Evolutionary conservation across 2,113 vertebrate species (phyloP), one percentile per base, ranked within the genome.

Genomic region (Gallinago undulata): DNA sequence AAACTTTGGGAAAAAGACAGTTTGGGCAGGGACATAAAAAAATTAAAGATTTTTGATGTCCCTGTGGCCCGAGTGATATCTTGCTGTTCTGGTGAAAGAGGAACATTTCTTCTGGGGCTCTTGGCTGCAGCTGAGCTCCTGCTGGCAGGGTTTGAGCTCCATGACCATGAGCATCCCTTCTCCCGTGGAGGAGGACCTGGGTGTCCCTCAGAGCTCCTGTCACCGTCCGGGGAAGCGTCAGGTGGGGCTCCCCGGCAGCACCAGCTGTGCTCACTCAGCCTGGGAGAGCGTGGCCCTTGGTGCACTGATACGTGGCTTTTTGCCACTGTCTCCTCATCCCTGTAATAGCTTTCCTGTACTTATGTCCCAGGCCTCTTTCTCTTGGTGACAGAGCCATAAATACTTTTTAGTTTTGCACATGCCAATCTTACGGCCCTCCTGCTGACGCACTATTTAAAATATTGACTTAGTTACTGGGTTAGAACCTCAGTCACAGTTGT

Each of bases 91-190:
- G 31, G 25, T 2, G 14, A 18, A 41, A 35, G 30, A 24, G 18
- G 39, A 22, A 8, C 2, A 3, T 48, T 75, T 23, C 37, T 19
- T 19, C 19, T 6, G 4, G 21, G 35, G 35, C 18, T 37, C 16
- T 12, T 1, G 13, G 47, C 11, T 37, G 21, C 45, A 10, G 9
- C 35, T 15, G 15, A 10, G 31, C 57, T 24, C 37, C 43, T 1
- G 64, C 18, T 4, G 6, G 3, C 5, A 4, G 35, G 12, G 22
- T 13, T n/a, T 13, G 9, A 17, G 50, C 27, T 14, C 63, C 24
- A 1, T 2, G n/a, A 3, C 11, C 9, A 0, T 5, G 3, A 30
- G 1, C n/a, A 3, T 12, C 48, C 41, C 30, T 21, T 45, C 48
- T 41, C 25, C 64, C 13, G 31, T 2, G 2, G 7, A 14, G 48